Conservation (phyloP, 2,888 invertebrate species). For the Fragum sueziense region DNA sequence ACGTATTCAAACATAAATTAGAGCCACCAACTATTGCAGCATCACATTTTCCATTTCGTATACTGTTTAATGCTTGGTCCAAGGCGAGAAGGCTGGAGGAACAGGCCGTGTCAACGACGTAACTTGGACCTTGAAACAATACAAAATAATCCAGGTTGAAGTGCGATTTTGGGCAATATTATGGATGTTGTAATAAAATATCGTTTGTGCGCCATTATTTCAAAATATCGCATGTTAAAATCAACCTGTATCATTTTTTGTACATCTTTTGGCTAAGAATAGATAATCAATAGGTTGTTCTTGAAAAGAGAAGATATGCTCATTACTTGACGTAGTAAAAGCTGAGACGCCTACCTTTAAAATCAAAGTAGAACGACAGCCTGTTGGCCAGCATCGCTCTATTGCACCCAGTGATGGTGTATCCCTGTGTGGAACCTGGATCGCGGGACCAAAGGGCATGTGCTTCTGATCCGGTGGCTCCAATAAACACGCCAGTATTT, state of each 20-base stretch:
- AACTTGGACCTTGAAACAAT: slow-evolving; percentile 91
- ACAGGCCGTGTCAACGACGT: slow-evolving; percentile 97
- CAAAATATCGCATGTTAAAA: too few relatives aligned
- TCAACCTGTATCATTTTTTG: too few relatives aligned
- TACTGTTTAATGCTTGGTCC: slow-evolving; percentile 86
- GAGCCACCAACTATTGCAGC: slow-evolving; percentile 97
- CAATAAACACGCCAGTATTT: slow-evolving; percentile 97
- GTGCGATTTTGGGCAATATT: too few relatives aligned
- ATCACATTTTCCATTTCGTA: slow-evolving; percentile 92
- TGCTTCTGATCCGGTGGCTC: slow-evolving; percentile 94
- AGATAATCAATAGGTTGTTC: too few relatives aligned
- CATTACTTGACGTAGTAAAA: too few relatives aligned
- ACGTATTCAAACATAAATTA: slow-evolving; percentile 94
- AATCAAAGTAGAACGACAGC: slow-evolving; percentile 97
- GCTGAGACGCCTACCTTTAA: slow-evolving; percentile 88
- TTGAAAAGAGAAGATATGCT: too few relatives aligned
- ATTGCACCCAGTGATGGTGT: slow-evolving; percentile 95
- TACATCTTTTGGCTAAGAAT: too few relatives aligned
- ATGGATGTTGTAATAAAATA: too few relatives aligned
- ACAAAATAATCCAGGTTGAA: too few relatives aligned
- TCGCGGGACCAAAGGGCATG: slow-evolving; percentile 93
- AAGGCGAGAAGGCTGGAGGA: slow-evolving; percentile 96
- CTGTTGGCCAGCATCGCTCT: slow-evolving; percentile 95
- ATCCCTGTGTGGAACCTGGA: slow-evolving; percentile 90
- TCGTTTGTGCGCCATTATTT: too few relatives aligned